These are phyloP conservation scores for Pachydiplax longipennis DNA, from an alignment of 2,888 invertebrate genomes.

Conservation along the genomic window DNA sequence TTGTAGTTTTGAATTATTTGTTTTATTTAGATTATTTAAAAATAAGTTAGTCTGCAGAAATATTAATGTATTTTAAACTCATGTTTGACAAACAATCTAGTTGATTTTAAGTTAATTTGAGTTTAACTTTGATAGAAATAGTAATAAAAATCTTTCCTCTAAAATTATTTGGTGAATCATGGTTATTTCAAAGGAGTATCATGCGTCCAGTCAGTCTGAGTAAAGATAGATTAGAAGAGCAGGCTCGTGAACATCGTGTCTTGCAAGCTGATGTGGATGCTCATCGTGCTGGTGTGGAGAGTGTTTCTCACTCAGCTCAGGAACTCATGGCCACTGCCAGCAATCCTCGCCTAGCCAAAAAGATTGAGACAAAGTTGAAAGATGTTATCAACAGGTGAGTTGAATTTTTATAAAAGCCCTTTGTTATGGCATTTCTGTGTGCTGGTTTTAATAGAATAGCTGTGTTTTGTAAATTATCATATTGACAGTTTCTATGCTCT, in stretches of 20 bases:
- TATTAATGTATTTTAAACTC: too few species aligned
- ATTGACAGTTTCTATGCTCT: not conserved
- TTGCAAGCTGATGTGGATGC: constrained; percentile 85
- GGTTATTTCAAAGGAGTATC: constrained; percentile 63
- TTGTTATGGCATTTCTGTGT: not conserved
- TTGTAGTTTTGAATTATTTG: too few species aligned
- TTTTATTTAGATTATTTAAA: too few species aligned
- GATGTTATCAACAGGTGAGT: constrained; percentile 73
- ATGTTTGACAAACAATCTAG: too few species aligned
- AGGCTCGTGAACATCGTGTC: constrained; percentile 84
- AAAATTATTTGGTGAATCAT: not conserved
- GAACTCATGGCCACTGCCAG: constrained; percentile 82
- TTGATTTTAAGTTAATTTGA: too few species aligned
- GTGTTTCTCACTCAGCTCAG: constrained; percentile 78
- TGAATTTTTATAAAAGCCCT: not conserved
- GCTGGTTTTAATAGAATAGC: not conserved
- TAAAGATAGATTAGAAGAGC: constrained; percentile 84
- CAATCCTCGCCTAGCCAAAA: constrained; percentile 87
- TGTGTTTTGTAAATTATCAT: not conserved
- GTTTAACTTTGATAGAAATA: too few species aligned
- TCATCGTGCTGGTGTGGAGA: constrained; percentile 84
- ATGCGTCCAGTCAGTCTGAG: constrained; percentile 86
- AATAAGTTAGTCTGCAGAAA: too few species aligned
- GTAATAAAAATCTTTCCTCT: too few species aligned
- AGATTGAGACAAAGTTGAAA: constrained; percentile 86